Percentiles rank a stretch among this genome's conserved stretches.
These are phyloP conservation scores for Gadus chalcogrammus DNA, from an alignment of 2,113 vertebrate species.

Conservation along the genomic window DNA sequence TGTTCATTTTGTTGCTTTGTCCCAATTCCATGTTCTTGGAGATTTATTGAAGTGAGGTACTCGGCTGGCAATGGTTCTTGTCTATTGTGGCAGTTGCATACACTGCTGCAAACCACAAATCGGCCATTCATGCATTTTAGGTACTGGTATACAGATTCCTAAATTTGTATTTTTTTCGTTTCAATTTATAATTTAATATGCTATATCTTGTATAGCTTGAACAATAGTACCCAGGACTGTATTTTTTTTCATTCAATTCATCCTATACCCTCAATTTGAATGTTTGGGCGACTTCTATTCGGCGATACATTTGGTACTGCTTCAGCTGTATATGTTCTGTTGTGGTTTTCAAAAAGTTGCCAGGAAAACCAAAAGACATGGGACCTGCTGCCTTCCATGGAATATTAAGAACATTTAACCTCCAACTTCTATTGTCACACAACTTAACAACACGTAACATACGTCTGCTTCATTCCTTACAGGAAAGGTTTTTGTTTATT, in stretches of 20 bases:
- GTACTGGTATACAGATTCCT: neutral
- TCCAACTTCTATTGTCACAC: too few species aligned
- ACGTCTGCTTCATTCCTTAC: conserved; percentile 19
- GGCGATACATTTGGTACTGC: conserved; percentile 11
- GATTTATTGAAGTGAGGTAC: conserved; percentile 1
- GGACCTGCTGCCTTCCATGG: conserved; percentile 45
- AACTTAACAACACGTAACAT: neutral
- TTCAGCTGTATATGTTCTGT: conserved; percentile 1
- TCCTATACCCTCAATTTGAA: neutral
- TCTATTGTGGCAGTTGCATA: neutral
- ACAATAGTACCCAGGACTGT: neutral
- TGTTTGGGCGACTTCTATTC: neutral
- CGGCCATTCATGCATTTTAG: neutral
- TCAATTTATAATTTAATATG: neutral
- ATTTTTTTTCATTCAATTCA: neutral
- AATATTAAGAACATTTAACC: conserved; percentile 6
- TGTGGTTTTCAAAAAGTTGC: conserved; percentile 33
- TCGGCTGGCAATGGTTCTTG: neutral
- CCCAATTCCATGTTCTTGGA: neutral
- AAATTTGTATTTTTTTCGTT: neutral
- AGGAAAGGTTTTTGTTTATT: conserved; percentile 29
- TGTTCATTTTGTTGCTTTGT: neutral
- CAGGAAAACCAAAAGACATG: conserved; percentile 66
- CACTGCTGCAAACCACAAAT: too few species aligned
- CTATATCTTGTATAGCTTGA: neutral